A percentile compares a stretch with the other conserved stretches of the same genome.
Conservation (phyloP, 2,113 vertebrate genomes). For the Recurvirostra avosetta region DNA sequence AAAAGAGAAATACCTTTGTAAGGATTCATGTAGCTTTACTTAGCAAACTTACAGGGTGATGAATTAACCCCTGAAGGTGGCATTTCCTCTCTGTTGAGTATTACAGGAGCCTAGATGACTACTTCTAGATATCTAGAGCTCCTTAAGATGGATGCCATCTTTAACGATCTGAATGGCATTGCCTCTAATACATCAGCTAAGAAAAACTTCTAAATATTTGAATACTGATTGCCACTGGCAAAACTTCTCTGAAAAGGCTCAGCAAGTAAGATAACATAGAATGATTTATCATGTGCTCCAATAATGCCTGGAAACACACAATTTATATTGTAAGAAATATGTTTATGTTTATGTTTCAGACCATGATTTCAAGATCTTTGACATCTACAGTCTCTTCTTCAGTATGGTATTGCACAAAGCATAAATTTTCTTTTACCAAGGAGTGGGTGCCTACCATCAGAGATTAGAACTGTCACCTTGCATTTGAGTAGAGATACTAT, state of each 20-base stretch:
- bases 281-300: neutral
- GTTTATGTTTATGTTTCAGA: neutral
- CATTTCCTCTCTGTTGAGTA: neutral
- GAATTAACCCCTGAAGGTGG: neutral
- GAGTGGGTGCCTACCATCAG: neutral
- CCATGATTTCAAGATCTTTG: neutral
- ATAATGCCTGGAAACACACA: neutral
- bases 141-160: neutral
- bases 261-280: neutral
- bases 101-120: neutral
- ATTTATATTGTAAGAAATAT: neutral
- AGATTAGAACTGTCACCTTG: neutral
- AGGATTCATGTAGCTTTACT: neutral
- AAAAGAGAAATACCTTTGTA: neutral
- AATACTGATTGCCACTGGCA: neutral
- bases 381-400: neutral
- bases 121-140: neutral
- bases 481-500: neutral
- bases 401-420: neutral
- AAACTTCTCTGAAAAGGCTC: neutral
- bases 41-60: neutral
- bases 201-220: neutral
- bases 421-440: neutral
- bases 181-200: neutral
- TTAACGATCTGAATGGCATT: neutral